phyloP scores from a whole-genome alignment of 2,113 vertebrate genomes.

The Entomyzon cyanotis region DNA sequence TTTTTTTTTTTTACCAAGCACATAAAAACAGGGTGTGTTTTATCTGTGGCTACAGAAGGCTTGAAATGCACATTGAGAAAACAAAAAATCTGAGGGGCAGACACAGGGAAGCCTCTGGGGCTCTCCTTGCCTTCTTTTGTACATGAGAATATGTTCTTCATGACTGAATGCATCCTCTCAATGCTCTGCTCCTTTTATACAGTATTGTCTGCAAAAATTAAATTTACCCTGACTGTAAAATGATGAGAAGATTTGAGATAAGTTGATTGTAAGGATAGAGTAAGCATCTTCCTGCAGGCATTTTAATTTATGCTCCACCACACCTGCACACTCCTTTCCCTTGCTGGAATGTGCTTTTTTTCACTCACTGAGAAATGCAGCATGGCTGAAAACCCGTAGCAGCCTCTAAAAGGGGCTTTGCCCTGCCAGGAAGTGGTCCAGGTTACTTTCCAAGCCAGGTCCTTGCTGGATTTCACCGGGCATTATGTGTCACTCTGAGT shows the following conservation, averaged over 20 bases:
- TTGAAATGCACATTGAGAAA: not conserved
- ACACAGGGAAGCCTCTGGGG: not conserved
- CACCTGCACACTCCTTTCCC: not conserved
- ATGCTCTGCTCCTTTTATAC: fast-evolving
- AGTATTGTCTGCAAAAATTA: not conserved
- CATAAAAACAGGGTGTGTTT: not conserved
- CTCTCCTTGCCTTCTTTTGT: not conserved
- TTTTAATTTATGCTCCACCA: not conserved
- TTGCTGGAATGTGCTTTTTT: not conserved
- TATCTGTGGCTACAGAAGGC: not conserved
- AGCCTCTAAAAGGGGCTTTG: not conserved
- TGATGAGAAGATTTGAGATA: not conserved
- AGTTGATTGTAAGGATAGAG: not conserved
- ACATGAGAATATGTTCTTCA: not conserved
- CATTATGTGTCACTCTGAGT: not conserved
- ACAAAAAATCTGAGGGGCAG: not conserved
- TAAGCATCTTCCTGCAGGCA: not conserved
- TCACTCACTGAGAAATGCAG: not conserved
- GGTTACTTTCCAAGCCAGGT: not conserved
- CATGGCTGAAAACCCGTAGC: not conserved
- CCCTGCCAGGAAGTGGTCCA: not conserved
- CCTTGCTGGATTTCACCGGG: not conserved
- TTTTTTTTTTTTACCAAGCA: not conserved
- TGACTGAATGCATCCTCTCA: not conserved
- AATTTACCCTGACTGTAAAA: not conserved